Evolutionary conservation across 37 sponge, comb jelly and placozoan species (phyloP).

Genomic region (Beroe ovata): DNA sequence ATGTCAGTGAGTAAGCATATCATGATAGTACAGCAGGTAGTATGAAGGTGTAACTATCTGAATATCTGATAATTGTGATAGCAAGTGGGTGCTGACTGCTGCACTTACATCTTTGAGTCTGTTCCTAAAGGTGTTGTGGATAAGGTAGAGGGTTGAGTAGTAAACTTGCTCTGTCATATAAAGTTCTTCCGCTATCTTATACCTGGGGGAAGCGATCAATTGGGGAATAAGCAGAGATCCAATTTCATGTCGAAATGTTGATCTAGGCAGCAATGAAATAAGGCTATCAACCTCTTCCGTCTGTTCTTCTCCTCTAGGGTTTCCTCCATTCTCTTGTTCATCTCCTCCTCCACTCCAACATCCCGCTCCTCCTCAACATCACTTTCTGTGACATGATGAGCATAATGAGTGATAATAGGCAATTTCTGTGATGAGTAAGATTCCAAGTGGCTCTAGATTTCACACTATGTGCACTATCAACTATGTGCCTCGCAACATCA

Average conservation of each 20-base stretch:
- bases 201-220: not conserved
- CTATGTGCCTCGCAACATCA: too few species aligned
- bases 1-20: too few species aligned
- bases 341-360: not conserved
- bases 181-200: conserved; percentile 44
- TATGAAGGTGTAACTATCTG: too few species aligned
- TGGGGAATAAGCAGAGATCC: not conserved
- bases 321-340: conserved; percentile 18
- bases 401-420: too few species aligned
- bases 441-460: too few species aligned
- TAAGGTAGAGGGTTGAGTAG: conserved; percentile 30
- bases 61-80: too few species aligned
- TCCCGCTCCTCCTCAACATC: conserved; percentile 14
- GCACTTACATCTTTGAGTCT: conserved; percentile 33
- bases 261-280: too few species aligned
- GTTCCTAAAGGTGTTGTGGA: conserved; percentile 31
- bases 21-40: too few species aligned
- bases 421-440: too few species aligned
- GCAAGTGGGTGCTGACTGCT: too few species aligned
- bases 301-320: not conserved
- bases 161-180: conserved; percentile 55
- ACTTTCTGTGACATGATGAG: not conserved
- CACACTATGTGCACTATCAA: too few species aligned
- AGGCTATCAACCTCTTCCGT: conserved; percentile 6
- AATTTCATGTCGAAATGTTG: too few species aligned